Percentiles rank a stretch among this genome's conserved stretches.
Conservation (phyloP, 2,113 vertebrate species). For the Bubo scandiacus region DNA sequence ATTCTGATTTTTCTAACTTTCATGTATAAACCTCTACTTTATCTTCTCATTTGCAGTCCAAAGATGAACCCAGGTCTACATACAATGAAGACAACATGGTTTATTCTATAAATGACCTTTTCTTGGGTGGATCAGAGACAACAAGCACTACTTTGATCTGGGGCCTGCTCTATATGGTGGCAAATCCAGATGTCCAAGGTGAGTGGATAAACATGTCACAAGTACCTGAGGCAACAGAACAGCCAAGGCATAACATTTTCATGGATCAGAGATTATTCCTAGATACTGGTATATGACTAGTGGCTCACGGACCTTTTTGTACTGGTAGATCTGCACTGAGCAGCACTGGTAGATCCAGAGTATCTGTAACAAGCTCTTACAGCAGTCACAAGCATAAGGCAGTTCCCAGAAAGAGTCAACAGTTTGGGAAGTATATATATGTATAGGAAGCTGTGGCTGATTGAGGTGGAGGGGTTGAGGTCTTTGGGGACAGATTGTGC, state of each 20-base stretch:
- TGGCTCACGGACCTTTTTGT: neutral
- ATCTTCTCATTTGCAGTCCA: slow-evolving; percentile 41
- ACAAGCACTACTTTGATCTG: slow-evolving; percentile 73
- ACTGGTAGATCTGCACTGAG: neutral
- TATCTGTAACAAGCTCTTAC: neutral
- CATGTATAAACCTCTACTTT: neutral
- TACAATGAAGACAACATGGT: slow-evolving; percentile 75
- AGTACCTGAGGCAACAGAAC: neutral
- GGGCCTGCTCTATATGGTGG: slow-evolving; percentile 73
- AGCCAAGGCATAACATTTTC: neutral
- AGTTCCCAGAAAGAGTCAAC: neutral
- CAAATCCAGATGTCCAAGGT: slow-evolving; percentile 69
- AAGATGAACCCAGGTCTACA: slow-evolving; percentile 32
- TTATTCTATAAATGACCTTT: slow-evolving; percentile 69
- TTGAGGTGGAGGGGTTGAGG: neutral
- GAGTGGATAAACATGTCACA: neutral
- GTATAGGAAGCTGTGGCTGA: neutral
- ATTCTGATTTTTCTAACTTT: neutral
- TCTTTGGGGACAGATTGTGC: neutral
- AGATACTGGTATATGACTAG: neutral
- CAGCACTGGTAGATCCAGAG: neutral
- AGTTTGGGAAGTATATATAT: neutral
- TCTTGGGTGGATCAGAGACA: slow-evolving; percentile 78
- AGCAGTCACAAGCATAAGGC: neutral
- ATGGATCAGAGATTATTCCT: neutral